Evolutionary conservation across 2,113 vertebrate genomes (phyloP).

Genomic region (Corythornis vintsioides): DNA sequence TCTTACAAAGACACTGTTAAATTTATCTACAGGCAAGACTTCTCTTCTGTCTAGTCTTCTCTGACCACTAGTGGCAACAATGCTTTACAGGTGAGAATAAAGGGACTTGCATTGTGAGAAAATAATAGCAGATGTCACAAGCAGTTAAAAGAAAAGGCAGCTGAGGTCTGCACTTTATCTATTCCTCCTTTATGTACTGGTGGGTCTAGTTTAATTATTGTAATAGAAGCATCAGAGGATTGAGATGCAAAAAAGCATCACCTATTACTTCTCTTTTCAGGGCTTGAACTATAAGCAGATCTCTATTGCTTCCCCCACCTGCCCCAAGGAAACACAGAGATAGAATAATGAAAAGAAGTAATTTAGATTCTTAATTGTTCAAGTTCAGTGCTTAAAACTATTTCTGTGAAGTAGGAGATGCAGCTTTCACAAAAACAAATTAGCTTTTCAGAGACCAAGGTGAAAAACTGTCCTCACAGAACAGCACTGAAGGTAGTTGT

Average conservation of each 20-base stretch:
- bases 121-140: neutral
- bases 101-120: neutral
- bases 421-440: neutral
- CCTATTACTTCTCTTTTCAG: neutral
- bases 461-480: neutral
- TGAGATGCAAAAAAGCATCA: neutral
- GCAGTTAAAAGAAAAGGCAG: neutral
- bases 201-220: neutral
- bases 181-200: neutral
- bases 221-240: neutral
- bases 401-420: neutral
- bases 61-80: neutral
- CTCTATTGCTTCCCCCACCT: neutral
- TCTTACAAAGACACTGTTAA: neutral
- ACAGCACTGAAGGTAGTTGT: neutral
- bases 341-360: neutral
- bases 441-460: neutral
- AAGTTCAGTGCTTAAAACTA: neutral
- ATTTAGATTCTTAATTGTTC: neutral
- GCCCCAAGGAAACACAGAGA: neutral
- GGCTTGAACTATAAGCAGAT: neutral
- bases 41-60: neutral
- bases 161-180: neutral
- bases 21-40: neutral
- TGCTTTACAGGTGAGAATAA: neutral